Conservation (phyloP, 2,797 vertebrate species). For the Scyliorhinus canicula region DNA sequence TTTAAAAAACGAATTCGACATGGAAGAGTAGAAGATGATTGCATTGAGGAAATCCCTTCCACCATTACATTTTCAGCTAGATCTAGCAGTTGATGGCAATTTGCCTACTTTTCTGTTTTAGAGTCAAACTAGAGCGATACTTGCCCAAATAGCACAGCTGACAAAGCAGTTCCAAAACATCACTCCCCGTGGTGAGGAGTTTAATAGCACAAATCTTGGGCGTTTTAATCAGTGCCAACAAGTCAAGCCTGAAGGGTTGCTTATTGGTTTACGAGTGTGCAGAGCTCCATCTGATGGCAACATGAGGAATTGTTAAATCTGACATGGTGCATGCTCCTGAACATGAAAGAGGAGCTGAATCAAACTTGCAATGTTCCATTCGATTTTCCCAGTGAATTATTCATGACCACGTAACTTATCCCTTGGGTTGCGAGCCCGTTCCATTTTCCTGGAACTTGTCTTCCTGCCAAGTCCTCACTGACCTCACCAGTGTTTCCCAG, state of each 20-base stretch:
- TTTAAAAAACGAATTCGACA: not conserved
- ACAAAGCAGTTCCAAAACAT: not conserved
- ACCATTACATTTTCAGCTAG: not conserved
- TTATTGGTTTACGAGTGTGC: not conserved
- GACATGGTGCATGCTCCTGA: not conserved
- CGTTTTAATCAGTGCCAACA: not conserved
- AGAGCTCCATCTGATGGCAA: not conserved
- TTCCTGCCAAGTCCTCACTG: not conserved
- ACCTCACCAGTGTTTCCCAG: not conserved
- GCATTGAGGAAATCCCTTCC: not conserved
- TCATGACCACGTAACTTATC: not conserved
- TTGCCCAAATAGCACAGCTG: not conserved
- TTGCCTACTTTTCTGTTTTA: not conserved
- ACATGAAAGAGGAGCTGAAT: not conserved
- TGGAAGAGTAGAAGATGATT: not conserved
- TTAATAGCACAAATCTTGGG: not conserved
- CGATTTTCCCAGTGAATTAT: not conserved
- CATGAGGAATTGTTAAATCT: not conserved
- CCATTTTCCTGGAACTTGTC: not conserved
- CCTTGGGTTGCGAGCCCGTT: not conserved
- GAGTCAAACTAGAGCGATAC: not conserved
- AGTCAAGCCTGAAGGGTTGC: not conserved
- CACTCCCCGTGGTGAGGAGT: not conserved
- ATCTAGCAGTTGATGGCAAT: not conserved
- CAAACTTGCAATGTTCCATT: not conserved